Evolutionary conservation across 2,797 vertebrate species (phyloP).

Genomic region (Malurus splendens): DNA sequence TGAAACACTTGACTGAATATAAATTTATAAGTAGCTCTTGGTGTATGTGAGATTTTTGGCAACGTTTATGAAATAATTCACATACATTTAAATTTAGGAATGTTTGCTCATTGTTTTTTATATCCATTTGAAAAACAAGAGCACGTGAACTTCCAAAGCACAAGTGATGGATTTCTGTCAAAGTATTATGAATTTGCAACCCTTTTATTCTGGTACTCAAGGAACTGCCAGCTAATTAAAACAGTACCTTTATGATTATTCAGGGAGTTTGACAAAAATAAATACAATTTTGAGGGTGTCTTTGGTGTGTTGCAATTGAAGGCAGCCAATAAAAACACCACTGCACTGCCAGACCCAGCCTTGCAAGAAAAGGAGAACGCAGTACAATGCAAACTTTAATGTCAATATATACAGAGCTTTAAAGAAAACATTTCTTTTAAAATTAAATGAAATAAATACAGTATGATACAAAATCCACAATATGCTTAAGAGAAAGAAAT

Average conservation of each 20-base stretch:
- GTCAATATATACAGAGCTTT: conserved; percentile 91
- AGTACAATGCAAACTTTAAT: conserved; percentile 84
- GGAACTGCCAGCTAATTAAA: conserved; percentile 60
- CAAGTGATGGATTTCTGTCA: conserved; percentile 49
- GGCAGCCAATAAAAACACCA: conserved; percentile 46
- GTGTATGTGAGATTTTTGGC: background rate
- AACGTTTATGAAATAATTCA: conserved; percentile 8
- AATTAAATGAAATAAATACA: conserved; percentile 97
- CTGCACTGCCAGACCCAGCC: conserved; percentile 40
- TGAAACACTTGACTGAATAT: background rate
- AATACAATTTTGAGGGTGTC: conserved; percentile 56
- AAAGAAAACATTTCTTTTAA: conserved; percentile 91
- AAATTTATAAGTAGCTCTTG: background rate
- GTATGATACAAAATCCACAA: conserved; percentile 93
- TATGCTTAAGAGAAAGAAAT: conserved; percentile 77
- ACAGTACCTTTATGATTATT: conserved; percentile 46
- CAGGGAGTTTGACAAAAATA: conserved; percentile 63
- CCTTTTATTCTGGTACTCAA: conserved; percentile 60
- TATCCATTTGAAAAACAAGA: background rate
- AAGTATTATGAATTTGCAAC: conserved; percentile 51
- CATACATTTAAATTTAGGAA: conserved; percentile 26
- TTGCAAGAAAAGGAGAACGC: conserved; percentile 54
- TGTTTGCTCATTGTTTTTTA: background rate
- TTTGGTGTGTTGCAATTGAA: conserved; percentile 63
- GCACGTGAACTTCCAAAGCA: background rate